Evolutionary conservation across 2,797 vertebrate species (phyloP), one percentile per base, ranked within the genome.

Genomic region (Microchirus variegatus): DNA sequence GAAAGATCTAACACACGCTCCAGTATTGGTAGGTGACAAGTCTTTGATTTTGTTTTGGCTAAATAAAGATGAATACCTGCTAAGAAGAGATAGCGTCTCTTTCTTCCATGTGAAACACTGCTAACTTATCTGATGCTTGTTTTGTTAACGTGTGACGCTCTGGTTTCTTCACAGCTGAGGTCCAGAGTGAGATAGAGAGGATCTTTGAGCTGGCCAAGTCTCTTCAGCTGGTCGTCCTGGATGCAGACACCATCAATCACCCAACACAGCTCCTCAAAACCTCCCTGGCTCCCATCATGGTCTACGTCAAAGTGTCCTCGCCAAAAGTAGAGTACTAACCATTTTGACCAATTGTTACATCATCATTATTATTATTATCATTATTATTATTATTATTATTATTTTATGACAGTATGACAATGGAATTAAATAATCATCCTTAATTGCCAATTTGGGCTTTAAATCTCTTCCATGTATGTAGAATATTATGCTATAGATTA

Each of bases 181-280:
- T 99, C 47, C 96, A 98, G 90, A 97, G 96, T 38, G 97, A 99
- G 89, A 99, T 97, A 3, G 96, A 99, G 75, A 94, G 97, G 67
- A 98, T 99, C 86, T 99, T 99, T 16, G 97, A 99, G 90, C 81
- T 99, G 90, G 96, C 96, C 76, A 98, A 98, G 87, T 95, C 96
- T 53, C 91, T 98, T 59, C 97, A 98, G 92, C 87, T 99, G 62
- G 97, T 99, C 8, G 94, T 97, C 49, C 79, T 98, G 85, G 97
- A 99, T 0, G 96, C 97, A 0, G 97, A 98, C 87, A 99, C 97
- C 67, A 97, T 98, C 90, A 98, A 98, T 90, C 96, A 98, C 85
- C 96, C 97, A 0, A 84, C 96, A 8, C 97, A 99, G 86, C 93
- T 99, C 65, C 92, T 94, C 86, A 99, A 99, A 90, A 99, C 96